Evolutionary conservation across 2,888 invertebrate genomes (phyloP), one percentile per base, ranked within the genome.

Genomic region (Eristalinus sepulchralis): DNA sequence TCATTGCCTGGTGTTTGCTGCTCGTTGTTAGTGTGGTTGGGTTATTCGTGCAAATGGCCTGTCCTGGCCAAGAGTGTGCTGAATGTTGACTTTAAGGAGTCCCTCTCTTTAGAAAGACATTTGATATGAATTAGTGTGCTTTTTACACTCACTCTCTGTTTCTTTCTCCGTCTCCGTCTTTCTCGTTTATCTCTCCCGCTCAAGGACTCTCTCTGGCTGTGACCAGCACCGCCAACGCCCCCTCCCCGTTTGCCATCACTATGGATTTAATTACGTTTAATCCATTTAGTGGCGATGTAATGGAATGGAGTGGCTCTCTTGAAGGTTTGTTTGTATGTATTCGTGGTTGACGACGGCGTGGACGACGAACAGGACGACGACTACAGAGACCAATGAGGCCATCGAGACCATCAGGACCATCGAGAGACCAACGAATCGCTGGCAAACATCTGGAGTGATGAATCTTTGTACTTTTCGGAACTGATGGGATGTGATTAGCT

Each of bases 401-500:
- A 47, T 17, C 47, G 17, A 47, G 47, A 47, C 47, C 47, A 17
- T 1, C 39, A 5, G n/a, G 13, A 39, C 39, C 39, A 39, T n/a
- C 39, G 39, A 5, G 47, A 60, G 33, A 33, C 63, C 59, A 27
- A 17, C 11, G 60, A 24, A 33, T 17, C 63, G 53, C 72, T 63
- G 47, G 68, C 47, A 68, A 81, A 75, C 75, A 81, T 81, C 75
- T 75, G 67, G 63, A 75, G 68, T 81, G 81, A 81, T 81, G 81
- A 81, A 81, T 81, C 81, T 70, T 68, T 81, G 75, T 81, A 75
- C 68, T 68, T 73, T 81, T 81, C 75, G 81, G 75, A 39, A 75
- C 68, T 81, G 81, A 81, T 81, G 81, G 75, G 81, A 70, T 81
- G 81, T 75, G 81, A 81, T 81, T 81, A 81, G 81, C 81, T 81